Evolutionary conservation across 2,888 invertebrate genomes (phyloP), one percentile per base, ranked within the genome.

Genomic region (Drosophila pegasa): DNA sequence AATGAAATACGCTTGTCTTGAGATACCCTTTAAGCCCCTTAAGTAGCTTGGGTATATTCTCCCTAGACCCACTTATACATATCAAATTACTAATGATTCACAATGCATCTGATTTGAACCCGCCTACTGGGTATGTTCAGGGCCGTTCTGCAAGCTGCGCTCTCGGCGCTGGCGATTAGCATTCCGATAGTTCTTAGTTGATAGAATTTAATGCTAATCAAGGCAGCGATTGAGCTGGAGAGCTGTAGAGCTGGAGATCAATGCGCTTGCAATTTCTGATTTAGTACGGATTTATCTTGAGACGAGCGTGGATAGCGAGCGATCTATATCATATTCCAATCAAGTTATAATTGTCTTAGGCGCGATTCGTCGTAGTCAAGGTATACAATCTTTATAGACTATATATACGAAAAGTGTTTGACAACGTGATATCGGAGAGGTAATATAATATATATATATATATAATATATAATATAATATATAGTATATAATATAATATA

Each of bases 201-300:
- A 48, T 48, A 48, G 31, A 29, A 18, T 48, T 20, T 31, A 48
- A 48, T 48, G 31, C 35, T 35, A 50, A 29, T 48, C 29, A 48
- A 48, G 47, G 31, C 47, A 48, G 31, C 20, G 18, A 31, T 48
- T 48, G 47, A 48, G 47, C 31, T 14, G 29, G 12, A 31, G 47
- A 47, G 18, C 20, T 20, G 29, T 14, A 18, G 47, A 47, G 18
- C 20, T 20, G 29, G 8, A 18, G 31, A 47, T 22, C 22, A 18
- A 31, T 31, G 9, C 14, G 31, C 47, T 9, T 1, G 47, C 10
- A 8, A 20, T 20, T 48, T 20, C 31, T 31, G 47, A 20, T 48
- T 48, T 48, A 48, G 47, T 48, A 48, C 31, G 47, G 12, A 29
- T 48, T 48, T 48, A 31, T 31, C 47, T 48, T 20, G 47, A 1